Evolutionary conservation across 1,140 invertebrate species (phyloP).

Genomic region (Hypsibius dujardini): DNA sequence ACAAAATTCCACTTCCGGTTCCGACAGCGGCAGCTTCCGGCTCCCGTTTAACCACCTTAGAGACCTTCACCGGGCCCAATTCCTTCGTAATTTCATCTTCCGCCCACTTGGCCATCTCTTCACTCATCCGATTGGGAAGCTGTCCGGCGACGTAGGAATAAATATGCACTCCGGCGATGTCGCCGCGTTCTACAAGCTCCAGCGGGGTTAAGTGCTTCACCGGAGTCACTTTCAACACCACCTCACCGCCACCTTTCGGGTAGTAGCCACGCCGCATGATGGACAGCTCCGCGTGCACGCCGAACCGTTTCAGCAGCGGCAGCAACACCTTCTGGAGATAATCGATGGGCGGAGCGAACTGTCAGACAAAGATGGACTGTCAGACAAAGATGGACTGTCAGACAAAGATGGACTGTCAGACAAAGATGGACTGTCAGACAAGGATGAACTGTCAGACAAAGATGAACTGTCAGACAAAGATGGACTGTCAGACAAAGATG

Average conservation of each 20-base stretch:
- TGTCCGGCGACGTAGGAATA: conserved; percentile 59
- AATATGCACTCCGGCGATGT: conserved; percentile 44
- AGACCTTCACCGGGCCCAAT: conserved; percentile 32
- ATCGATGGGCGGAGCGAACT: conserved; percentile 65
- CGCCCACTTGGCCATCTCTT: conserved; percentile 10
- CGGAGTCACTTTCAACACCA: conserved; percentile 46
- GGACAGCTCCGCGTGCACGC: conserved; percentile 48
- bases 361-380: background rate
- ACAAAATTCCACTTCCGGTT: conserved; percentile 61
- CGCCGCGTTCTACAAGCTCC: conserved; percentile 44
- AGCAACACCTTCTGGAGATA: conserved; percentile 51
- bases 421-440: no score
- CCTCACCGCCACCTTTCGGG: conserved; percentile 64
- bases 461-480: no score
- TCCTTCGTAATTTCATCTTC: conserved; percentile 31
- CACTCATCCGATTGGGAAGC: conserved; percentile 46
- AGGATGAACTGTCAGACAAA: no score
- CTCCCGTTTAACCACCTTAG: conserved; percentile 51
- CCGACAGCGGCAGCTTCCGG: conserved; percentile 41
- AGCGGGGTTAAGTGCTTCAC: conserved; percentile 41
- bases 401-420: no score
- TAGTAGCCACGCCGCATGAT: conserved; percentile 53
- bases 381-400: background rate
- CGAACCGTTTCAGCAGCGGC: conserved; percentile 53
- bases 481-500: no score